phyloP scores from a whole-genome alignment of 2,888 invertebrate genomes.

The Fragum fragum region DNA sequence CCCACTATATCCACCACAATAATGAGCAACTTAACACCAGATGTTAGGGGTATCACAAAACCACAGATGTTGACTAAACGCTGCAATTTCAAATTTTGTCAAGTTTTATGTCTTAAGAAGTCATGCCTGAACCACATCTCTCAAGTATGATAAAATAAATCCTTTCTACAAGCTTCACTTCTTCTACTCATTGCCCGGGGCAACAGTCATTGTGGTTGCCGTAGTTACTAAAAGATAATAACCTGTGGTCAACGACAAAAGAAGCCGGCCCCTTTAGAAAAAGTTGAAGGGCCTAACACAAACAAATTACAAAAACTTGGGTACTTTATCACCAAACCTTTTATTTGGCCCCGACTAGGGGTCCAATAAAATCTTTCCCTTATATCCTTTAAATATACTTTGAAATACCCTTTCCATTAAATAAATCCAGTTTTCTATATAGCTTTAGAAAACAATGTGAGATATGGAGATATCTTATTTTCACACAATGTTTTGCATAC shows the following conservation, averaged over 20 bases:
- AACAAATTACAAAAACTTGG: conserved; percentile 49
- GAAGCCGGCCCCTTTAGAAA: conserved; percentile 18
- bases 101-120: conserved; percentile 14
- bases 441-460: too few relatives aligned
- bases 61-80: conserved; percentile 24
- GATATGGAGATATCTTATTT: too few relatives aligned
- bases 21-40: conserved; percentile 24
- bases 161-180: conserved; percentile 24
- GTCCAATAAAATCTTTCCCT: conserved; percentile 8
- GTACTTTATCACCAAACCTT: conserved; percentile 17
- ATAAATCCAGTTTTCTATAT: too few relatives aligned
- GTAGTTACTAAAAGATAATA: conserved; percentile 31
- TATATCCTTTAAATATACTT: background rate
- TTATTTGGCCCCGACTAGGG: conserved; percentile 9
- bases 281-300: conserved; percentile 42
- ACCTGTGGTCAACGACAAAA: conserved; percentile 25
- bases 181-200: conserved; percentile 25
- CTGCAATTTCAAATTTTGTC: conserved; percentile 20
- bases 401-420: too few relatives aligned
- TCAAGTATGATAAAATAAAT: conserved; percentile 23
- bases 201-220: conserved; percentile 30
- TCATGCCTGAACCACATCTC: conserved; percentile 21
- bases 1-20: background rate
- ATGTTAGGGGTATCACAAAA: conserved; percentile 20
- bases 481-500: too few relatives aligned